Evolutionary conservation across 2,888 invertebrate species (phyloP).

Genomic region (Chymomyza procnemis): DNA sequence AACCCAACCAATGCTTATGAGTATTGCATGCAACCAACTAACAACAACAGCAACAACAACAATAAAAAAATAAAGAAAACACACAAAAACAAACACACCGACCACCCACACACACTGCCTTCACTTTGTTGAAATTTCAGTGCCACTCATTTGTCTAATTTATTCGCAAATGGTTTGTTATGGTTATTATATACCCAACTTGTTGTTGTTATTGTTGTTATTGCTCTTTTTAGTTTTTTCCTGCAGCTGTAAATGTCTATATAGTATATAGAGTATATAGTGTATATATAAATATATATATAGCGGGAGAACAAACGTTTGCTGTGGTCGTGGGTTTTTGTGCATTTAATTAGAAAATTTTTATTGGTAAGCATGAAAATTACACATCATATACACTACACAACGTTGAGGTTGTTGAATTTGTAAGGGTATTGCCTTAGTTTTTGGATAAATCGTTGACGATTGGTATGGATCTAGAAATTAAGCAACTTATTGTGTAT

Average conservation of each 20-base stretch:
- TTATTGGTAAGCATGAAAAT: constrained; percentile 21
- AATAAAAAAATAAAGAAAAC: not conserved
- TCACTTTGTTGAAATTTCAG: constrained; percentile 24
- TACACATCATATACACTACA: constrained; percentile 18
- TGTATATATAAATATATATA: not conserved
- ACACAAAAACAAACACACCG: not conserved
- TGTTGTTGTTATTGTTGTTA: constrained; percentile 4
- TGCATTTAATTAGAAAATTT: constrained; percentile 36
- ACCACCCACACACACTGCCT: constrained; percentile 23
- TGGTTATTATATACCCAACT: not conserved
- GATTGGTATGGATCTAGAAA: no score
- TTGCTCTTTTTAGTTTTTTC: constrained; percentile 3
- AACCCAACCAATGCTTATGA: not conserved
- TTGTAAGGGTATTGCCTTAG: no score
- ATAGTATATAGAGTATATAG: not conserved
- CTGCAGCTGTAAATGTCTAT: not conserved
- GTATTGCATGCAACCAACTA: not conserved
- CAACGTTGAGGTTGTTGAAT: not conserved
- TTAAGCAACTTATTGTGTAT: no score
- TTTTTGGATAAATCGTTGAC: no score
- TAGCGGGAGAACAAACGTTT: constrained; percentile 1
- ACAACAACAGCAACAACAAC: no score
- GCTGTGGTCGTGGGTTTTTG: constrained; percentile 9
- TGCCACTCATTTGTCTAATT: constrained; percentile 42
- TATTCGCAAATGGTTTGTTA: constrained; percentile 22